Conservation (phyloP, 2,113 vertebrate species). For the Phalacrocorax carbo region DNA sequence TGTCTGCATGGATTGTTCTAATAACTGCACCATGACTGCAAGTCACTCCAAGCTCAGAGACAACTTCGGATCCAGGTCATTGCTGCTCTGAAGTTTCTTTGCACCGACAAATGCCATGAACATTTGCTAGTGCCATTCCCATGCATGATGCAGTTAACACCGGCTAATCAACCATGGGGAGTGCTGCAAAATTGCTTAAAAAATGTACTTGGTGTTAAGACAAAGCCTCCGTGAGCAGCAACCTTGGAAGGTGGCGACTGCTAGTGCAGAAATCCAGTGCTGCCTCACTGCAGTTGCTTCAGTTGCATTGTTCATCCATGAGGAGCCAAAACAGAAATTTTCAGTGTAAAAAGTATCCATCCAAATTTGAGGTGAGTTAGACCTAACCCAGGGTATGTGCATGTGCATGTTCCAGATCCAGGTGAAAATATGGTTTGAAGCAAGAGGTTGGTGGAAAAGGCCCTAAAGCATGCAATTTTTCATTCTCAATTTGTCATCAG, state of each 20-base stretch:
- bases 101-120: not conserved
- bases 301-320: not conserved
- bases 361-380: not conserved
- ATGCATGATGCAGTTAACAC: not conserved
- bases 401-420: not conserved
- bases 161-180: not conserved
- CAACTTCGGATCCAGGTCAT: not conserved
- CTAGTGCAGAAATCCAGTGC: not conserved
- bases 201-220: not conserved
- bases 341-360: not conserved
- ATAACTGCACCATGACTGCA: not conserved
- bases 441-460: not conserved
- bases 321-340: not conserved
- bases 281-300: not conserved
- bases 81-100: not conserved
- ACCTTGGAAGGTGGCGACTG: not conserved
- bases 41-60: not conserved
- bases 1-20: not conserved
- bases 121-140: not conserved
- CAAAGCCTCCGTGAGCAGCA: not conserved
- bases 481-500: constrained; percentile 48
- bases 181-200: not conserved
- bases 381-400: not conserved
- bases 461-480: constrained; percentile 44
- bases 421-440: not conserved